These are phyloP conservation scores for Silurus asotus DNA, from an alignment of 2,113 vertebrate species.

Conservation along the genomic window DNA sequence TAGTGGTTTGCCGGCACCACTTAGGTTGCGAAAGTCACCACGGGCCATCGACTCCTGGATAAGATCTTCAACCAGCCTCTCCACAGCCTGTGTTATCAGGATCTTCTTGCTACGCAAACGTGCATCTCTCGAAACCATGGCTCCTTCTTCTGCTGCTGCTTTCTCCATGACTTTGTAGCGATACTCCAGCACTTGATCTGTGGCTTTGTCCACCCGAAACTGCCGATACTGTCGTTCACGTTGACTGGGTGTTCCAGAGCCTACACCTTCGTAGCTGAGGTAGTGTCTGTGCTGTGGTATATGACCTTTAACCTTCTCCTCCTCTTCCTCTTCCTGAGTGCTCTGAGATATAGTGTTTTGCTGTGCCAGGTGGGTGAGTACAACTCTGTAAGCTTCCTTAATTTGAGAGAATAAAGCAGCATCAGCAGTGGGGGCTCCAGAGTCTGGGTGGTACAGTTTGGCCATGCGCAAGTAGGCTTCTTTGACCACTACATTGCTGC, in stretches of 20 bases:
- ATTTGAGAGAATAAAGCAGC: conserved; percentile 77
- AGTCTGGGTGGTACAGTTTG: conserved; percentile 91
- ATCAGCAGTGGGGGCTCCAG: conserved; percentile 76
- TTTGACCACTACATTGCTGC: conserved; percentile 74
- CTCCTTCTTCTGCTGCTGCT: conserved; percentile 68
- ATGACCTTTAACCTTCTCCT: conserved; percentile 69
- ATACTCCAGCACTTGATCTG: conserved; percentile 85
- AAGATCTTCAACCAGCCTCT: conserved; percentile 92
- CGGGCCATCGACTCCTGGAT: conserved; percentile 97
- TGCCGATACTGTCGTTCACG: conserved; percentile 89
- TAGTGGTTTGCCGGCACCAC: conserved; percentile 88
- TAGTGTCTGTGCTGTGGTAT: conserved; percentile 88
- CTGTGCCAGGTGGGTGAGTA: conserved; percentile 72
- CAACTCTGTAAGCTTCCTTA: conserved; percentile 83
- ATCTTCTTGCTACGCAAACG: conserved; percentile 80
- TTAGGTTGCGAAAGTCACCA: conserved; percentile 91
- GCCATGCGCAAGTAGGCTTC: conserved; percentile 82
- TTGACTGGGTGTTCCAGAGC: conserved; percentile 88
- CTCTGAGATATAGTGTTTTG: conserved; percentile 47
- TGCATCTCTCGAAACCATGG: conserved; percentile 75
- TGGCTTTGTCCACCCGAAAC: conserved; percentile 83
- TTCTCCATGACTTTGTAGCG: conserved; percentile 77
- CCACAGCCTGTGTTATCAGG: conserved; percentile 92
- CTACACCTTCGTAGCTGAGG: conserved; percentile 89
- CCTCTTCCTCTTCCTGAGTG: conserved; percentile 63